Evolutionary conservation across 2,113 vertebrate genomes (phyloP), one percentile per base, ranked within the genome.

Genomic region (Fulica atra): DNA sequence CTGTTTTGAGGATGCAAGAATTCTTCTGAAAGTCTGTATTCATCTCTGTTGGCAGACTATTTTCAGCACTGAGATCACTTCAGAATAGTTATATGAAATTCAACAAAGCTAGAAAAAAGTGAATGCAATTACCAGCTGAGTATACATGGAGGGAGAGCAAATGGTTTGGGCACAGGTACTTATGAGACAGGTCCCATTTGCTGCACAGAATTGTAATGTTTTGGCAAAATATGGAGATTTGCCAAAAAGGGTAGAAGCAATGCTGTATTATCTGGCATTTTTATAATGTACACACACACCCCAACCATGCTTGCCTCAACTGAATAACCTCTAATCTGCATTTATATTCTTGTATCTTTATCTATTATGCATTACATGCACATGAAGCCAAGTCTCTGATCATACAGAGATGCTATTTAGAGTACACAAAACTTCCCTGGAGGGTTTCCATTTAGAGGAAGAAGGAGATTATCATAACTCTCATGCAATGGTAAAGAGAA

Each of bases 361-460:
- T 94, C 87, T 97, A 73, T 96, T 96, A 96, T 95, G 92, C 85
- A 93, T 97, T 96, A 85, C 90, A 59, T 77, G 81, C 95, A 90
- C 80, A 94, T 12, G 83, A 95, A 97, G 91, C 80, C 92, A 96
- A 97, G 95, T 86, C 96, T 97, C 95, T 96, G 90, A 97, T 97
- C 97, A 93, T 91, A 97, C 88, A 87, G 96, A 96, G 97, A 97
- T 96, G 97, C 95, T 98, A 96, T 97, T 98, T 97, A 94, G 95
- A 97, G 96, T 97, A 97, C 95, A 97, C 95, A 98, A 96, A 98
- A 98, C 96, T 97, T 97, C 97, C 97, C 97, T 91, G 92, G 96
- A 97, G 97, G 88, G 86, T 91, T 98, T 97, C 95, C 93, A 95
- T 94, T 98, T 98, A 91, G 83, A 97, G 92, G 96, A 93, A 68